Evolutionary conservation across 2,113 vertebrate species (phyloP).

Genomic region (Garra rufa): DNA sequence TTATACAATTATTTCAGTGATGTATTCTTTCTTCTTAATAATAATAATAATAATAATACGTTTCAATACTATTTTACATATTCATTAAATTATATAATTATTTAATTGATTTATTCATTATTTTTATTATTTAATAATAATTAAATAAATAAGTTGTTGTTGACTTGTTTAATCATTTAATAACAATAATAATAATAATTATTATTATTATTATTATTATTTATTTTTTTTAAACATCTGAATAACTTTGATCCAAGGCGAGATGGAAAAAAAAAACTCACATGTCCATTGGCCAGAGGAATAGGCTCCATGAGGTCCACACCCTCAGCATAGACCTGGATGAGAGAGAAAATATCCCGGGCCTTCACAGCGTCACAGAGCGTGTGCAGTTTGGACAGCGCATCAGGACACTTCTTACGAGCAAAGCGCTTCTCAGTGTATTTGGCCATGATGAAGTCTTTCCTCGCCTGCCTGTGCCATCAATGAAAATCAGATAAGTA

Average conservation of each 20-base stretch:
- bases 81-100: too few species aligned
- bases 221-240: too few species aligned
- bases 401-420: conserved; percentile 83
- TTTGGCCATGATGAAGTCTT: conserved; percentile 98
- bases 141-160: too few species aligned
- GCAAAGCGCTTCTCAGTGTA: conserved; percentile 94
- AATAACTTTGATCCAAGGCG: neutral
- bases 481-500: neutral
- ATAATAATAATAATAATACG: too few species aligned
- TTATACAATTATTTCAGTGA: too few species aligned
- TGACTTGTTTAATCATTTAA: too few species aligned
- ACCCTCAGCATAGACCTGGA: conserved; percentile 93
- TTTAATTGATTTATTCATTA: too few species aligned
- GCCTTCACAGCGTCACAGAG: conserved; percentile 94
- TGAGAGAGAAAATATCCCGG: conserved; percentile 90
- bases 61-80: too few species aligned
- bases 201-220: too few species aligned
- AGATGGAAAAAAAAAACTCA: conserved; percentile 72
- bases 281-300: conserved; percentile 94
- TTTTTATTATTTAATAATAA: too few species aligned
- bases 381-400: conserved; percentile 83
- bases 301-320: conserved; percentile 96
- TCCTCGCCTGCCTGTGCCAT: conserved; percentile 88
- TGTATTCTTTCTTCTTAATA: too few species aligned
- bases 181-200: too few species aligned